Conservation (phyloP, 1,140 invertebrate species). For the Paraescarpia echinospica region DNA sequence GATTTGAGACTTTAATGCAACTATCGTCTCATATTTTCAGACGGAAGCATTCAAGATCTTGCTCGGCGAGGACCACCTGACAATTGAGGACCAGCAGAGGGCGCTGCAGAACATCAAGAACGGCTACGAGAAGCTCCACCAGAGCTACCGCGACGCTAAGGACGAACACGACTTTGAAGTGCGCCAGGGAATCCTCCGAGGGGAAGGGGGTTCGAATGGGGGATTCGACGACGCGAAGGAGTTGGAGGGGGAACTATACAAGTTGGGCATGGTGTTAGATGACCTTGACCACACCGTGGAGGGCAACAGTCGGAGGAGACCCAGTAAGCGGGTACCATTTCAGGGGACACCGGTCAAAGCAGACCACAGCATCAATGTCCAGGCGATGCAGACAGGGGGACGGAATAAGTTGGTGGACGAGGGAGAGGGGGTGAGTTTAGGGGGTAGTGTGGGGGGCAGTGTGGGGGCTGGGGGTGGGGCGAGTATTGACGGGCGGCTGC, state of each 20-base stretch:
- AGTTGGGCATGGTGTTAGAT: conserved; percentile 54
- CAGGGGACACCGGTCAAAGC: conserved; percentile 30
- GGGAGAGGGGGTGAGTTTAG: conserved; percentile 36
- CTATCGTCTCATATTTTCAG: conserved; percentile 31
- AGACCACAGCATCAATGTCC: conserved; percentile 27
- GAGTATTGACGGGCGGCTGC: conserved; percentile 32
- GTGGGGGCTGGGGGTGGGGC: not conserved
- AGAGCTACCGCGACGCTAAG: conserved; percentile 48
- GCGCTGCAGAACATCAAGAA: conserved; percentile 48
- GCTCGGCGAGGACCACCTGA: conserved; percentile 40
- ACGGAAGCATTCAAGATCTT: conserved; percentile 49
- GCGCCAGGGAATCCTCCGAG: conserved; percentile 32
- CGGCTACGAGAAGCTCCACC: conserved; percentile 47
- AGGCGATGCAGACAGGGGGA: conserved; percentile 11
- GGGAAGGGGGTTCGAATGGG: conserved; percentile 37
- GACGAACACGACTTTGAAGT: conserved; percentile 50
- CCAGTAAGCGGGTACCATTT: conserved; percentile 45
- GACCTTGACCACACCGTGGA: conserved; percentile 51
- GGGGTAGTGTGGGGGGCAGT: conserved; percentile 25
- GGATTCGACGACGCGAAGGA: conserved; percentile 51
- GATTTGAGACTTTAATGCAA: not conserved
- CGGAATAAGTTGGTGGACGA: conserved; percentile 30
- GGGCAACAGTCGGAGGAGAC: conserved; percentile 42
- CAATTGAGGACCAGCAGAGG: conserved; percentile 44
- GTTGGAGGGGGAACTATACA: conserved; percentile 46